Conservation (phyloP, 2,888 invertebrate species). For the Volucella inanis region DNA sequence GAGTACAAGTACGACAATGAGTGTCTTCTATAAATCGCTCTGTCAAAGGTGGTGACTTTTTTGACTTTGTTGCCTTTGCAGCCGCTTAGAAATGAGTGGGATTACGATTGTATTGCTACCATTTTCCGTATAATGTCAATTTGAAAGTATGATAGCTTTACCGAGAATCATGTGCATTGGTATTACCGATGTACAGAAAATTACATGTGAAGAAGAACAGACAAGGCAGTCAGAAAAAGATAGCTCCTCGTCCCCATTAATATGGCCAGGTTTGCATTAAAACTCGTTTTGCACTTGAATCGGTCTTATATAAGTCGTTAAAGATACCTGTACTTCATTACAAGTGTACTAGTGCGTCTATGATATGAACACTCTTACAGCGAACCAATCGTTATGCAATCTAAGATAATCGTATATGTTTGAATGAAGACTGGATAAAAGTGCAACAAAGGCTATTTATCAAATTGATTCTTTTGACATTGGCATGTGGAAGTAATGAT, state of each 20-base stretch:
- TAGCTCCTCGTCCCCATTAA: conserved; percentile 5
- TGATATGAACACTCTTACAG: conserved; percentile 26
- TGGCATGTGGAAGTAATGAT: conserved; percentile 50
- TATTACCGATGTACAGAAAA: conserved; percentile 12
- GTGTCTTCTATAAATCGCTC: conserved; percentile 31
- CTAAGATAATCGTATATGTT: conserved; percentile 7
- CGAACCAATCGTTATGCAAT: conserved; percentile 57
- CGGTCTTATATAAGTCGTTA: conserved; percentile 30
- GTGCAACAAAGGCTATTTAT: conserved; percentile 42
- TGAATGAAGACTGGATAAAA: conserved; percentile 30
- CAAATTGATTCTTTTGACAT: conserved; percentile 62
- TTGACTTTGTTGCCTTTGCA: conserved; percentile 30
- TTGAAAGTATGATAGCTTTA: background rate
- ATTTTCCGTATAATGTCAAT: conserved; percentile 43
- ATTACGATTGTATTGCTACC: conserved; percentile 13
- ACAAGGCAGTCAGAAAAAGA: conserved; percentile 31
- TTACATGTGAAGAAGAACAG: conserved; percentile 49
- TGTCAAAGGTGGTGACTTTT: conserved; percentile 47
- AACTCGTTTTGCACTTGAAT: conserved; percentile 61
- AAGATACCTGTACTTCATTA: conserved; percentile 40
- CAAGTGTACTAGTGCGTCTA: conserved; percentile 38
- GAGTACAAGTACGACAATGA: background rate
- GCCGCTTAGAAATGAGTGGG: background rate
- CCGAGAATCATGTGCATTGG: conserved; percentile 29
- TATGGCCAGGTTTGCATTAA: conserved; percentile 30